Evolutionary conservation across 2,797 vertebrate species (phyloP).

Genomic region (Gallinago stenura): DNA sequence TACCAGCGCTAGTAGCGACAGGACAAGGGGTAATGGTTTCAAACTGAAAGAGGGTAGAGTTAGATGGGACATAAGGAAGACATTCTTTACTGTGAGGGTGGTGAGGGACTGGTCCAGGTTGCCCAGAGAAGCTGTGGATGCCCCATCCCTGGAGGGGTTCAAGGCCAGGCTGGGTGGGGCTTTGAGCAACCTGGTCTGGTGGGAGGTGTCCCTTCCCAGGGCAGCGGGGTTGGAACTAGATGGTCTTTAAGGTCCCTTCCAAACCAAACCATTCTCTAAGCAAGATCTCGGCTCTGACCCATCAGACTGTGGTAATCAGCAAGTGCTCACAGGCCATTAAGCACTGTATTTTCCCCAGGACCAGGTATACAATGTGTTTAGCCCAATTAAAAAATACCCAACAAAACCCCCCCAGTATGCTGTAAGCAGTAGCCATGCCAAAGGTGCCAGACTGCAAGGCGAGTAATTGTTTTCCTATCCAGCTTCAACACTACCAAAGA

Average conservation of each 20-base stretch:
- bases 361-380: background rate
- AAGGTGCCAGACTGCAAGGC: background rate
- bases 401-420: no score
- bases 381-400: background rate
- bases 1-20: background rate
- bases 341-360: accelerated
- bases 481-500: background rate
- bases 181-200: no score
- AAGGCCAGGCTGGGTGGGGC: background rate
- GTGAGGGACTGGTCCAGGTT: background rate
- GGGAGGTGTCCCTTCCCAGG: background rate
- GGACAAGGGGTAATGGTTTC: background rate
- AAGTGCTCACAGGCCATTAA: background rate
- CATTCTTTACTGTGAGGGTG: background rate
- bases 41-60: background rate
- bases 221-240: background rate
- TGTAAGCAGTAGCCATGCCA: background rate
- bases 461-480: no score
- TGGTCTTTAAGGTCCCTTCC: background rate
- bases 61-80: background rate
- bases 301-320: background rate
- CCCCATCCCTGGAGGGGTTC: background rate
- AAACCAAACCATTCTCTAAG: background rate
- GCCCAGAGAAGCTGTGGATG: background rate
- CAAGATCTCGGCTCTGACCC: background rate